phyloP scores from a whole-genome alignment of 1,140 invertebrate species.

The Sitobion miscanthi region DNA sequence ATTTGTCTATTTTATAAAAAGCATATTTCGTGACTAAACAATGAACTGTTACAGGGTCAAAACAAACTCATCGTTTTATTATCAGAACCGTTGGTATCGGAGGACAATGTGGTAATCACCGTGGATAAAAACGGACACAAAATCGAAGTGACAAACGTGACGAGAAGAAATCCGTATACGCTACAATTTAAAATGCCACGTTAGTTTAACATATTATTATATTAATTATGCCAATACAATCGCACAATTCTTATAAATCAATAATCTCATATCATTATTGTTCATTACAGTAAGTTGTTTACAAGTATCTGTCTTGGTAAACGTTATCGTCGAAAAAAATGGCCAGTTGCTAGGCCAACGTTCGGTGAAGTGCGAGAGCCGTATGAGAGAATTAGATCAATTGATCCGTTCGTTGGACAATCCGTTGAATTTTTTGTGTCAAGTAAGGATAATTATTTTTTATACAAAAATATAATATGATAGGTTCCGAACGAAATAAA shows the following conservation, averaged over 20 bases:
- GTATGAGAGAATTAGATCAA: conserved; percentile 80
- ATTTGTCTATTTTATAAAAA: conserved; percentile 13
- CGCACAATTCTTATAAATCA: neutral
- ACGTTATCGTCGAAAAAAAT: conserved; percentile 79
- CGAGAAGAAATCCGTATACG: conserved; percentile 80
- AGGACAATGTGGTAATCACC: conserved; percentile 76
- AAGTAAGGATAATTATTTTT: conserved; percentile 66
- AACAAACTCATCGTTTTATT: conserved; percentile 81
- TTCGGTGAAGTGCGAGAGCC: conserved; percentile 84
- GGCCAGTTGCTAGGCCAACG: conserved; percentile 76
- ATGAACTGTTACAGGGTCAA: conserved; percentile 69
- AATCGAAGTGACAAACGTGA: conserved; percentile 75
- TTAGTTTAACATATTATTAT: conserved; percentile 59
- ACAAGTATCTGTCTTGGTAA: conserved; percentile 81
- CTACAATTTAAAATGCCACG: conserved; percentile 79
- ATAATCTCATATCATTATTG: neutral
- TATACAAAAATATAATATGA: neutral
- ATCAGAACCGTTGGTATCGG: conserved; percentile 75
- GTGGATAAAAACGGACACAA: conserved; percentile 81
- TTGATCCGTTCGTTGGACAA: conserved; percentile 78
- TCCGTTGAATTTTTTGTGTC: conserved; percentile 85
- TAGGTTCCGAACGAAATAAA: neutral
- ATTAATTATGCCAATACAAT: neutral
- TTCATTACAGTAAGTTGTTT: conserved; percentile 71
- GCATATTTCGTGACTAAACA: neutral